Conservation (phyloP, 1,140 invertebrate species). For the Neelides sp. region DNA sequence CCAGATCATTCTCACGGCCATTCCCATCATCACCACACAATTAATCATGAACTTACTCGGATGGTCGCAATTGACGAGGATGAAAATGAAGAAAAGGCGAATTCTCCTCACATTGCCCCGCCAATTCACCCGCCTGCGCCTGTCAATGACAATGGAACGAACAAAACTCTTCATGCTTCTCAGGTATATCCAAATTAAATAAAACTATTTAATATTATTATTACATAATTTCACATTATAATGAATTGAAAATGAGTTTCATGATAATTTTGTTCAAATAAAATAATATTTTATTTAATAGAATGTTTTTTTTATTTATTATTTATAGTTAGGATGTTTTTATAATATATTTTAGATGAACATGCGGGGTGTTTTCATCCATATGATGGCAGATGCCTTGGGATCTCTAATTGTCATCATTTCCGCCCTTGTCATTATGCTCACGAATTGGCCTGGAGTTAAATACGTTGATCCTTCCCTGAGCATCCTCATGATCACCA, state of each 20-base stretch:
- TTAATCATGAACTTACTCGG: neutral
- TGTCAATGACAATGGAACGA: too few relatives aligned
- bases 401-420: conserved; percentile 92
- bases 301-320: too few relatives aligned
- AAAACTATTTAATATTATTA: neutral
- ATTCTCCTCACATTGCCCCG: conserved; percentile 27
- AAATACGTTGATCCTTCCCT: conserved; percentile 86
- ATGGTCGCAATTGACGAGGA: conserved; percentile 55
- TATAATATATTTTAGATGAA: conserved; percentile 73
- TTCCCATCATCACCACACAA: too few relatives aligned
- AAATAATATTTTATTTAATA: neutral
- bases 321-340: neutral
- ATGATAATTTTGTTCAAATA: neutral
- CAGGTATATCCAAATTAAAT: too few relatives aligned
- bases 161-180: too few relatives aligned
- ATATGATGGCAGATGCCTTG: conserved; percentile 83
- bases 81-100: conserved; percentile 61
- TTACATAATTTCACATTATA: neutral
- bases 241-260: neutral
- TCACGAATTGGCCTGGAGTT: conserved; percentile 61
- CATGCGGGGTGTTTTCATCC: conserved; percentile 93
- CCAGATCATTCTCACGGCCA: neutral
- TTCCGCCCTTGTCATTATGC: conserved; percentile 77
- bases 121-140: too few relatives aligned
- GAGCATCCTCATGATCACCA: conserved; percentile 63